phyloP scores from a whole-genome alignment of 2,888 invertebrate species.

The Apotomis capreana region DNA sequence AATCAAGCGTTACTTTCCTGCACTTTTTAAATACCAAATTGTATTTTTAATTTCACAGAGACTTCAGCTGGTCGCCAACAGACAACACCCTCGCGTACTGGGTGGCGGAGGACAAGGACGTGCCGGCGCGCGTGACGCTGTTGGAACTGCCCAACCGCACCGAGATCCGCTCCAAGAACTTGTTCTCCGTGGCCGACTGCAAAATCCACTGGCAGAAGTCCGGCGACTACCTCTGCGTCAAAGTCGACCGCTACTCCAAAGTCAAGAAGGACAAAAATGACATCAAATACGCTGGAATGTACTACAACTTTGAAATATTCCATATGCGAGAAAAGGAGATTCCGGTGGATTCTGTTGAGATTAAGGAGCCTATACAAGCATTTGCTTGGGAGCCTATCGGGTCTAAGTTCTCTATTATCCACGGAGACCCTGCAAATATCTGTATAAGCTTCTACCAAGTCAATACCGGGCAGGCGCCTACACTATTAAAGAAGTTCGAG shows the following conservation, averaged over 20 bases:
- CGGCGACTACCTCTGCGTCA: conserved; percentile 98
- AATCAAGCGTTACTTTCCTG: no score
- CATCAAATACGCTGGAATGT: conserved; percentile 97
- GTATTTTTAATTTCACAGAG: conserved; percentile 76
- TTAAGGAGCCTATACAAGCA: conserved; percentile 95
- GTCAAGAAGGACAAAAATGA: conserved; percentile 97
- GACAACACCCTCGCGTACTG: conserved; percentile 98
- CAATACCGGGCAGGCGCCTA: conserved; percentile 94
- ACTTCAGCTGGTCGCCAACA: conserved; percentile 99
- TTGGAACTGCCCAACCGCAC: conserved; percentile 95
- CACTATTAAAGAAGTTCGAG: conserved; percentile 93
- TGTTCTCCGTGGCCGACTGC: conserved; percentile 99
- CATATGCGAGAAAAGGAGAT: conserved; percentile 99
- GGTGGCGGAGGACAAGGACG: conserved; percentile 98
- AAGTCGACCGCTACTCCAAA: conserved; percentile 91
- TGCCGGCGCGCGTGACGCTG: conserved; percentile 96
- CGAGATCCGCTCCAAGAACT: conserved; percentile 95
- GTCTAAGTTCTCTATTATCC: conserved; percentile 97
- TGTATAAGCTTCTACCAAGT: conserved; percentile 95
- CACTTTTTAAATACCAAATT: neutral
- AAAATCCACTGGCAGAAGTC: conserved; percentile 99
- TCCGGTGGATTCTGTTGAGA: conserved; percentile 98
- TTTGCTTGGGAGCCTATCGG: conserved; percentile 99
- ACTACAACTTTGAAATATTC: conserved; percentile 99
- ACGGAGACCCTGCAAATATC: conserved; percentile 93